A percentile compares a stretch with the other conserved stretches of the same genome.
These are phyloP conservation scores for Drosophila algonquin DNA, from an alignment of 2,888 invertebrate genomes.

Conservation along the genomic window DNA sequence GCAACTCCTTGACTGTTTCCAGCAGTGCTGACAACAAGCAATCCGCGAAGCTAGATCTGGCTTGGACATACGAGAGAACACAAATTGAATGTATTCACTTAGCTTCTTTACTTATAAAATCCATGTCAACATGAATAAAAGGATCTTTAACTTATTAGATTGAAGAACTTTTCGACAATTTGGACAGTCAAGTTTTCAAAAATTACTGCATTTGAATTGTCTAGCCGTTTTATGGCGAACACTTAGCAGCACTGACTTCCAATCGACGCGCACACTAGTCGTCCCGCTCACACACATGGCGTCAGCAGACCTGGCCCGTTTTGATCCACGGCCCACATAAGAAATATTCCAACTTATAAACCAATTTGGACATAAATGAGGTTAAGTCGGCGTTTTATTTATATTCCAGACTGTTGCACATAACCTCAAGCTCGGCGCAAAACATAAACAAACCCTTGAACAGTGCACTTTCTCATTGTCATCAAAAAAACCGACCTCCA, in stretches of 20 bases:
- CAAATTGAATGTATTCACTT: not conserved
- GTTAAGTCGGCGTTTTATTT: constrained; percentile 80
- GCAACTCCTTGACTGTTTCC: constrained; percentile 5
- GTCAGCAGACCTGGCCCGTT: constrained; percentile 23
- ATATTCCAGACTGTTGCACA: constrained; percentile 61
- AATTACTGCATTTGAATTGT: not conserved
- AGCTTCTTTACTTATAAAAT: not conserved
- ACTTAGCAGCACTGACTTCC: constrained; percentile 22
- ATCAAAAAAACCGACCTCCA: not conserved
- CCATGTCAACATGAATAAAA: not conserved
- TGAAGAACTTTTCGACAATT: not conserved
- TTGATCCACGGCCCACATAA: constrained; percentile 46
- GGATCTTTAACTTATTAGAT: not conserved
- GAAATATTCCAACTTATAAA: constrained; percentile 72
- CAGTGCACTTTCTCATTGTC: not conserved
- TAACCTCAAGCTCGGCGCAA: constrained; percentile 51
- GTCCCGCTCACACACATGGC: constrained; percentile 48
- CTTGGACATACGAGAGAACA: not conserved
- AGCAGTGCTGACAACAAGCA: not conserved
- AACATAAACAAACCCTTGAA: constrained; percentile 65
- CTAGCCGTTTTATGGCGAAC: not conserved
- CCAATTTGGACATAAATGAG: constrained; percentile 72
- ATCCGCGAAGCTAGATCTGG: not conserved
- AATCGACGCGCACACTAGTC: constrained; percentile 45
- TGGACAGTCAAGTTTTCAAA: not conserved